phyloP scores from a whole-genome alignment of 2,113 vertebrate genomes.

The Irena cyanogastra region DNA sequence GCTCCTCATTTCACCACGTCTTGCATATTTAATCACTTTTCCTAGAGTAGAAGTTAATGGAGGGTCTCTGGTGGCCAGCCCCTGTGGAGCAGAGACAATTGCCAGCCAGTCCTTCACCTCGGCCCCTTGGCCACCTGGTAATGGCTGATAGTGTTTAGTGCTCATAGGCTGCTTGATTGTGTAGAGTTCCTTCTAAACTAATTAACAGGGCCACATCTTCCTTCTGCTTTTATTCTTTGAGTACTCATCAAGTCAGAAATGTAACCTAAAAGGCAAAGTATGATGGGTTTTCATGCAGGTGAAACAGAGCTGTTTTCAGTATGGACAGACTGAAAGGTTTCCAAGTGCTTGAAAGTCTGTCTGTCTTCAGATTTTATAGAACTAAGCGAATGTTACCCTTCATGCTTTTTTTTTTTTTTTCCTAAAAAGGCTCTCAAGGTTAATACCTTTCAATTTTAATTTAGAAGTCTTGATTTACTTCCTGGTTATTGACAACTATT shows the following conservation, averaged over 20 bases:
- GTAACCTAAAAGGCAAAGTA: not conserved
- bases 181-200: not conserved
- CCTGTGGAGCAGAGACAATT: not conserved
- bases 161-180: not conserved
- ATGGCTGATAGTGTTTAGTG: not conserved
- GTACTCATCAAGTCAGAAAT: not conserved
- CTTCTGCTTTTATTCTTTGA: not conserved
- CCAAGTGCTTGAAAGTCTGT: not conserved
- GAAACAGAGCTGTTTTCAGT: not conserved
- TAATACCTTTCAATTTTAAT: not conserved
- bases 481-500: not conserved
- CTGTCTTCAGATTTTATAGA: not conserved
- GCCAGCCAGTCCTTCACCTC: not conserved
- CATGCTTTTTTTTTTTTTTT: fast-evolving
- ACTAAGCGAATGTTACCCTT: not conserved
- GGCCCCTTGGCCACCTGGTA: not conserved
- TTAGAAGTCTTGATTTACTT: not conserved
- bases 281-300: not conserved
- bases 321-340: not conserved
- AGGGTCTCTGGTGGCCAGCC: not conserved
- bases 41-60: not conserved
- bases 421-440: not conserved
- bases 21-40: not conserved
- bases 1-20: not conserved
- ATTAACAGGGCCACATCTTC: not conserved